Conservation (phyloP, 1,140 invertebrate genomes). For the Zaprionus vittiger region DNA sequence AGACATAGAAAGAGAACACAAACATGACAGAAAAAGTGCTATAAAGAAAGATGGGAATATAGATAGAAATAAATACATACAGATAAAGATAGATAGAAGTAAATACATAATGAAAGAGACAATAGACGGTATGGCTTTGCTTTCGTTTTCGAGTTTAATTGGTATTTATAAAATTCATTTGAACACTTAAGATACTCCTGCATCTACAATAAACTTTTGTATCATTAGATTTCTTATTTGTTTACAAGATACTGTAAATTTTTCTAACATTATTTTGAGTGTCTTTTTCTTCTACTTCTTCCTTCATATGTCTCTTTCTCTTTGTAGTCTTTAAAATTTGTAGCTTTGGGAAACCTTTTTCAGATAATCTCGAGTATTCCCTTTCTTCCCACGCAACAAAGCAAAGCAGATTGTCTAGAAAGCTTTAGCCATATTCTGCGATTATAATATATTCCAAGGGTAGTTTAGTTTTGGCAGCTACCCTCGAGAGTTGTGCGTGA, state of each 20-base stretch:
- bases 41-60: too few relatives aligned
- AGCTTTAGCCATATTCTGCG: slow-evolving; percentile 15
- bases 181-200: too few relatives aligned
- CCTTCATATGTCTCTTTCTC: neutral
- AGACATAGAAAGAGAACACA: too few relatives aligned
- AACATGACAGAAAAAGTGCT: too few relatives aligned
- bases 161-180: too few relatives aligned
- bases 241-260: neutral
- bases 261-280: neutral
- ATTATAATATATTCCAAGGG: slow-evolving; percentile 7
- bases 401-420: slow-evolving; percentile 32
- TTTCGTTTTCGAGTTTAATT: too few relatives aligned
- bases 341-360: neutral
- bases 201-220: too few relatives aligned
- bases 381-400: slow-evolving; percentile 8
- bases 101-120: too few relatives aligned
- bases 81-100: too few relatives aligned
- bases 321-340: neutral
- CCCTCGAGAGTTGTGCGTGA: slow-evolving; percentile 25
- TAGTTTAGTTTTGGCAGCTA: slow-evolving; percentile 7
- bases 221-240: too few relatives aligned
- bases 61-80: neutral
- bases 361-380: neutral
- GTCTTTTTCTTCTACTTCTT: neutral
- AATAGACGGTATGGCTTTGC: too few relatives aligned